phyloP scores from a whole-genome alignment of 2,797 vertebrate species.

The Sebastes vulpes region DNA sequence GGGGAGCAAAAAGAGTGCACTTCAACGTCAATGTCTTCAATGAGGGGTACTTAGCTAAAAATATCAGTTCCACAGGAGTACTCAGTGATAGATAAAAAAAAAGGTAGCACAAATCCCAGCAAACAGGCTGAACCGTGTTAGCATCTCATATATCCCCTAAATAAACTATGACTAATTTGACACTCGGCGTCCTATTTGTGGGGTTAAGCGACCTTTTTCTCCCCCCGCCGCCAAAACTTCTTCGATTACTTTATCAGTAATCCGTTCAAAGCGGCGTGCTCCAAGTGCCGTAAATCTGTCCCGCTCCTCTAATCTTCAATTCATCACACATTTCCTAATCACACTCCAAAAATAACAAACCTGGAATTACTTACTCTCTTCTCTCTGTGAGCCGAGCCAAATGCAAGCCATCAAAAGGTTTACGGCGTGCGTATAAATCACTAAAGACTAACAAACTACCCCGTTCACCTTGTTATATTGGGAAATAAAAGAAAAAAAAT shows the following conservation, averaged over 20 bases:
- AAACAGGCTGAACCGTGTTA: constrained; percentile 38
- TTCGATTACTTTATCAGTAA: constrained; percentile 74
- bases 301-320: constrained; percentile 67
- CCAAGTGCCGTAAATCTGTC: constrained; percentile 63
- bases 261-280: constrained; percentile 53
- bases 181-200: constrained; percentile 45
- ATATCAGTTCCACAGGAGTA: constrained; percentile 45
- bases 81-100: not conserved
- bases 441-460: constrained; percentile 47
- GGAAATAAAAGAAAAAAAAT: constrained; percentile 43
- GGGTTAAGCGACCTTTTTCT: constrained; percentile 47
- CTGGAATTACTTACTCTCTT: constrained; percentile 52
- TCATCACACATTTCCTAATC: constrained; percentile 75
- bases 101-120: constrained; percentile 23
- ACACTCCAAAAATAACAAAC: constrained; percentile 76
- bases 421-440: constrained; percentile 49
- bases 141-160: constrained; percentile 40
- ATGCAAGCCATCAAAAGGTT: constrained; percentile 55
- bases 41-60: constrained; percentile 47
- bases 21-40: constrained; percentile 41
- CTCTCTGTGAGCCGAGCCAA: constrained; percentile 42
- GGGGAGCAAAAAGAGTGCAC: constrained; percentile 40
- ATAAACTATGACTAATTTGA: constrained; percentile 68
- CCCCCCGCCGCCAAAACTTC: constrained; percentile 57
- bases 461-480: constrained; percentile 36